Evolutionary conservation across 1,140 invertebrate species (phyloP), one percentile per base, ranked within the genome.

Genomic region (Drosophila littoralis): DNA sequence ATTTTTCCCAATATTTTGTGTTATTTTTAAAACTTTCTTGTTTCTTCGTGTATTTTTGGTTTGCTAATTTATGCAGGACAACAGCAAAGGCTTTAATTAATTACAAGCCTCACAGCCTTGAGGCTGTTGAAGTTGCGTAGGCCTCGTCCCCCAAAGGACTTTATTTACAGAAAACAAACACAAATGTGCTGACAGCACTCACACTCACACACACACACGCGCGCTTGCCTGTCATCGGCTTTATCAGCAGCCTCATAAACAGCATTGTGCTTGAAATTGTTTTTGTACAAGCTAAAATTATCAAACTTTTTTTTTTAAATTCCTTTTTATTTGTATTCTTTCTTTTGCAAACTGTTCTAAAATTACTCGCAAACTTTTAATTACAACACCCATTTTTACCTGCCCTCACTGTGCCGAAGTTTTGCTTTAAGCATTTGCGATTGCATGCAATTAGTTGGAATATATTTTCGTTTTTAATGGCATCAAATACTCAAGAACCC

Each of bases 71-170:
- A 73, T 66, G 61, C 61, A 61, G 48, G 36, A 13, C 28, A 22
- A 33, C 33, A 35, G 55, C 15, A 61, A 67, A 67, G 60, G 67
- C 17, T 59, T 79, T 73, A 73, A 77, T 77, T 77, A 77, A 79
- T 79, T 79, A 63, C 59, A 64, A 55, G 45, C 35, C 45, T 22
- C 70, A 51, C 58, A 36, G 33, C 13, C 5, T 5, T 15, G 36
- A 28, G 12, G 15, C 57, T 10, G 35, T 46, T 22, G 9, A 58
- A 32, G n/a, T 35, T 35, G 8, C 28, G 35, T 28, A 22, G 40
- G 54, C 33, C 28, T 28, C 68, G 38, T n/a, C 33, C 61, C 32
- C 12, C 6, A 15, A 1, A 1, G 8, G 12, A 10, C 55, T 54
- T 17, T 52, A 32, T 32, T 57, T 51, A 63, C 12, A 36, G 22